Evolutionary conservation across 2,113 vertebrate genomes (phyloP).

Genomic region (Psittacula cyanocephala): DNA sequence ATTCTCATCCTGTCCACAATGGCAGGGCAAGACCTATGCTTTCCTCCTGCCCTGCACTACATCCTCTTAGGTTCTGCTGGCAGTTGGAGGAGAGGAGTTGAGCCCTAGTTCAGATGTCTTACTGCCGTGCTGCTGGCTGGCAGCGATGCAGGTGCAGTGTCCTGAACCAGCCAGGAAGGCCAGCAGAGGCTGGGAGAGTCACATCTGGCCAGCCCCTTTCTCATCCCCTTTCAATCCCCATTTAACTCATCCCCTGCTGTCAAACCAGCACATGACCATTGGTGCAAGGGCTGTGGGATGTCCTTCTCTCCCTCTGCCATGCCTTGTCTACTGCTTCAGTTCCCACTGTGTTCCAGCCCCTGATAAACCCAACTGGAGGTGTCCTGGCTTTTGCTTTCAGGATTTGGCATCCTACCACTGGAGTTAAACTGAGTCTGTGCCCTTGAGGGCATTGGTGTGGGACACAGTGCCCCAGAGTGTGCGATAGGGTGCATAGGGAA

Average conservation of each 20-base stretch:
- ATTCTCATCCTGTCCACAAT: not conserved
- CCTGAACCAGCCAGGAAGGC: not conserved
- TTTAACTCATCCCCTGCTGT: not conserved
- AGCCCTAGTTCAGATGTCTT: not conserved
- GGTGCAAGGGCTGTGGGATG: not conserved
- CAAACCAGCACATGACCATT: accelerated
- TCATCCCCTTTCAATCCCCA: too few species aligned
- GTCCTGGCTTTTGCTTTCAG: not conserved
- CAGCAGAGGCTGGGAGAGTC: not conserved
- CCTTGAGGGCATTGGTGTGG: accelerated
- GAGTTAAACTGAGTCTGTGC: not conserved
- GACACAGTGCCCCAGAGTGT: too few species aligned
- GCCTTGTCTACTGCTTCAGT: not conserved
- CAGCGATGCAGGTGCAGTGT: not conserved
- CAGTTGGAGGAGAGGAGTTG: not conserved
- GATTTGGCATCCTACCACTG: not conserved
- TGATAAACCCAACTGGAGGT: not conserved
- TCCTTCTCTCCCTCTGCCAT: not conserved
- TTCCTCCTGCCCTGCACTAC: too few species aligned
- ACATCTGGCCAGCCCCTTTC: not conserved
- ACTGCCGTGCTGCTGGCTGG: not conserved
- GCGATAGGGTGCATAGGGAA: accelerated
- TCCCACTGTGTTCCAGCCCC: accelerated
- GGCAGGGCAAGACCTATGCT: not conserved
- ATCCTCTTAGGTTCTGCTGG: not conserved